Evolutionary conservation across 2,797 vertebrate species (phyloP).

Genomic region (Chelidonichthys spinosus): DNA sequence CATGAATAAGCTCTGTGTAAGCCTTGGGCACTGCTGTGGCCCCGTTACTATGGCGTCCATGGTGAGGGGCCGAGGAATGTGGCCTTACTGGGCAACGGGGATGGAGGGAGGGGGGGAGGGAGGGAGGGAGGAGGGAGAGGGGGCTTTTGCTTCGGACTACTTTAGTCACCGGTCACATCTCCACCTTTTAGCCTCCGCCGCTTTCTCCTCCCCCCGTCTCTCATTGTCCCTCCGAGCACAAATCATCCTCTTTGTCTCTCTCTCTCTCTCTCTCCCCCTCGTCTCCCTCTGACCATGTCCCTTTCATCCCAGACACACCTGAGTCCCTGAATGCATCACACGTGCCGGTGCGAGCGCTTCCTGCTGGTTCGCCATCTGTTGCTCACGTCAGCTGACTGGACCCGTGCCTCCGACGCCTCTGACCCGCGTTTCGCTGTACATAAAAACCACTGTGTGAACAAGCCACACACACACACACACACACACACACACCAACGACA

Average conservation of each 20-base stretch:
- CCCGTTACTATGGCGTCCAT: slow-evolving; percentile 79
- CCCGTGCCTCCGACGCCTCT: slow-evolving; percentile 58
- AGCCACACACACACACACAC: slow-evolving; percentile 1
- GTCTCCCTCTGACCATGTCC: slow-evolving; percentile 23
- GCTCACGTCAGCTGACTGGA: slow-evolving; percentile 73
- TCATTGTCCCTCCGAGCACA: slow-evolving; percentile 24
- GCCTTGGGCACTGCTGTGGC: slow-evolving; percentile 78
- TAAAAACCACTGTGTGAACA: slow-evolving; percentile 52
- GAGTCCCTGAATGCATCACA: slow-evolving; percentile 41
- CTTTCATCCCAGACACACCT: slow-evolving; percentile 70
- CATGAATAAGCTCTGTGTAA: slow-evolving; percentile 84
- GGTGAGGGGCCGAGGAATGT: slow-evolving; percentile 76
- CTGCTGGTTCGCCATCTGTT: slow-evolving; percentile 79
- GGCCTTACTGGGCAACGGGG: slow-evolving; percentile 71
- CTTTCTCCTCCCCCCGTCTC: slow-evolving; percentile 29
- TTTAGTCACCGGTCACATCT: slow-evolving; percentile 80
- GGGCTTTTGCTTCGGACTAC: slow-evolving; percentile 64
- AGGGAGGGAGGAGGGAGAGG: slow-evolving; percentile 44
- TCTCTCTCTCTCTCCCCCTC: slow-evolving; percentile 1
- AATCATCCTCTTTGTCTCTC: slow-evolving; percentile 14
- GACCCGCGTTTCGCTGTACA: slow-evolving; percentile 53
- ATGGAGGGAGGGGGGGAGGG: slow-evolving; percentile 25
- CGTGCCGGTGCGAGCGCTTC: slow-evolving; percentile 50
- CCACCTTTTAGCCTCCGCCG: slow-evolving; percentile 55
- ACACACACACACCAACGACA: neutral